Percentiles rank a stretch among this genome's conserved stretches.
These are phyloP conservation scores for Whitmania pigra DNA, from an alignment of 1,140 invertebrate genomes.

Conservation along the genomic window DNA sequence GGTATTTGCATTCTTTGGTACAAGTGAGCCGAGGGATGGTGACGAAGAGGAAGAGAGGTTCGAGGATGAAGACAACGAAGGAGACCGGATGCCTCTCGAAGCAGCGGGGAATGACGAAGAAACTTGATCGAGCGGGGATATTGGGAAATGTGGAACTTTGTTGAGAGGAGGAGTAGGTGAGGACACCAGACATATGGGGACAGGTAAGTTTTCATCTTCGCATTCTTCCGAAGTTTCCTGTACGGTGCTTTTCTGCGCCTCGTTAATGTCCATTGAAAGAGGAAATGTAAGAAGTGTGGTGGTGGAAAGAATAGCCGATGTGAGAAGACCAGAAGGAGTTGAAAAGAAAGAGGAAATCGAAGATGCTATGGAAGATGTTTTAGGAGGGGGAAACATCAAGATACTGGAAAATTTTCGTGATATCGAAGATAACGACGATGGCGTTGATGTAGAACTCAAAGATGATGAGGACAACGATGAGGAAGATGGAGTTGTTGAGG, in stretches of 20 bases:
- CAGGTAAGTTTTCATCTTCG: background rate
- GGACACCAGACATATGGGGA: conserved; percentile 3
- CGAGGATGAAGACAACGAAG: background rate
- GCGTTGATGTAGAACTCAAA: too few species aligned
- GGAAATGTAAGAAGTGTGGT: background rate
- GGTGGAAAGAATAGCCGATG: background rate
- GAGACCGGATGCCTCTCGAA: background rate
- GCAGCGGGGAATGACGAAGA: background rate
- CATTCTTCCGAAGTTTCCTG: background rate
- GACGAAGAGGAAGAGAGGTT: background rate
- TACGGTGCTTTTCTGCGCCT: background rate
- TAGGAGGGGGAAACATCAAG: background rate
- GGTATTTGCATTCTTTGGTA: background rate
- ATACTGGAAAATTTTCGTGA: too few species aligned
- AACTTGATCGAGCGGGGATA: background rate
- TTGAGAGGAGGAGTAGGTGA: conserved; percentile 4
- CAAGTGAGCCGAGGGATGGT: background rate
- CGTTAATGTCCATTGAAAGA: background rate
- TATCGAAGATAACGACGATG: too few species aligned
- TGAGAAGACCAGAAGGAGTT: background rate
- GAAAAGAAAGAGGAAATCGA: background rate
- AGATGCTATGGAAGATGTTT: background rate
- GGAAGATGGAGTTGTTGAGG: too few species aligned
- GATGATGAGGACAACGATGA: too few species aligned
- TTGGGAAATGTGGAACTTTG: too few species aligned